phyloP scores from a whole-genome alignment of 2,888 invertebrate genomes.

The Chironomus riparius region DNA sequence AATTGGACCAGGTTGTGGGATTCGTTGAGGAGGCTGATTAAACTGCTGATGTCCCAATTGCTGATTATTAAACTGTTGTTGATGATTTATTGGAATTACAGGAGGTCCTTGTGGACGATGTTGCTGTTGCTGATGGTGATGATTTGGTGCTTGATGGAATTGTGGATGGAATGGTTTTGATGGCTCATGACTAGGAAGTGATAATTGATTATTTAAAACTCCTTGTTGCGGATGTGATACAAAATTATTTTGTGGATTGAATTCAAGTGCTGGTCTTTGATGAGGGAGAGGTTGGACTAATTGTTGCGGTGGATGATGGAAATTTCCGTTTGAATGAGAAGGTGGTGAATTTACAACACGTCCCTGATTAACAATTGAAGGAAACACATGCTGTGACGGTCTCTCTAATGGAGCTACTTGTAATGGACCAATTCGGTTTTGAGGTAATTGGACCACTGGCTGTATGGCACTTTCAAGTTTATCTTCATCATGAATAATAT shows the following conservation, averaged over 20 bases:
- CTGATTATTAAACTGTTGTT: neutral
- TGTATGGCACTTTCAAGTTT: slow-evolving; percentile 57
- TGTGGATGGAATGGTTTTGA: slow-evolving; percentile 31
- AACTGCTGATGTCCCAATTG: slow-evolving; percentile 11
- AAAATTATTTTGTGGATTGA: slow-evolving; percentile 10
- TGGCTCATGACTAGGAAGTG: slow-evolving; percentile 27
- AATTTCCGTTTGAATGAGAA: slow-evolving; percentile 8
- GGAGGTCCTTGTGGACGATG: slow-evolving; percentile 31
- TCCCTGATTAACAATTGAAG: neutral
- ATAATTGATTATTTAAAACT: slow-evolving; percentile 28
- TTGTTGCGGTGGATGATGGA: slow-evolving; percentile 20
- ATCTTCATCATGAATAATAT: slow-evolving; percentile 42
- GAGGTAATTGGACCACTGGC: slow-evolving; percentile 49
- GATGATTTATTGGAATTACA: slow-evolving; percentile 9
- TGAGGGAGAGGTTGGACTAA: slow-evolving; percentile 26
- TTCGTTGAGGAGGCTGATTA: neutral
- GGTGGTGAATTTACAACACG: slow-evolving; percentile 8
- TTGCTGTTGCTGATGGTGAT: slow-evolving; percentile 31
- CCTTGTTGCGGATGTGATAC: slow-evolving; percentile 25
- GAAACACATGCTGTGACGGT: neutral
- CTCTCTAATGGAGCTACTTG: neutral
- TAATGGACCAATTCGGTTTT: slow-evolving; percentile 27
- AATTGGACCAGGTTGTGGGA: neutral
- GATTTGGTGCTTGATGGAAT: slow-evolving; percentile 25
- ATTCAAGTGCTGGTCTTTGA: slow-evolving; percentile 10